Evolutionary conservation across 2,797 vertebrate genomes (phyloP), one percentile per base, ranked within the genome.

Genomic region (Myotis myotis): DNA sequence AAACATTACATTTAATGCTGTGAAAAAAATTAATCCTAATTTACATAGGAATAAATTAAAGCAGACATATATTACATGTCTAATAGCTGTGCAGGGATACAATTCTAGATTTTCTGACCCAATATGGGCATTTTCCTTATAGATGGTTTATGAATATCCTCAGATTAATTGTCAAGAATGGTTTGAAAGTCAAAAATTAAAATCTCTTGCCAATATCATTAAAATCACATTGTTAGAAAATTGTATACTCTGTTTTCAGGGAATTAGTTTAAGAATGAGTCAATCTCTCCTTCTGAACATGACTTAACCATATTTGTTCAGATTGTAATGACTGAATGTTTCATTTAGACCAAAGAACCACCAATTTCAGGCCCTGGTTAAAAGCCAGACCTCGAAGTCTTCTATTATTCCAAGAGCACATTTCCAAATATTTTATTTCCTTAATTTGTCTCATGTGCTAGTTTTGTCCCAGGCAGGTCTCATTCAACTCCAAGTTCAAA

Each of bases 401-500:
- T 92, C 97, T 98, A 98, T 97, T 98, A 98, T 97, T 98, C 97
- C 97, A 98, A 97, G 94, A 97, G 93, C 96, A 96, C 96, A 97
- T 98, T 97, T 98, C 96, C 97, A 96, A 97, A 98, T 98, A 98
- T 97, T 98, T 98, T 98, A 98, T 98, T 98, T 98, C 97, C 97
- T 98, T 98, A 97, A 98, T 98, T 97, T 98, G 62, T 98, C 95
- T 97, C 97, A 97, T 96, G 94, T 94, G 97, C 96, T 98, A 94
- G 87, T 98, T 97, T 95, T 95, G 96, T 97, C 97, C 95, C 96
- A 98, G 97, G 95, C 97, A 98, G 97, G 44, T 95, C 96, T 95
- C 87, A n/a, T 97, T 98, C 96, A 97, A 94, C 89, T 98, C 96
- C 95, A 98, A 98, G 97, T 98, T 97, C 97, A 97, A 93, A 97